Base-by-base conservation (phyloP, 2,797 vertebrate genomes). In the Pachyuromys duprasi region DNA sequence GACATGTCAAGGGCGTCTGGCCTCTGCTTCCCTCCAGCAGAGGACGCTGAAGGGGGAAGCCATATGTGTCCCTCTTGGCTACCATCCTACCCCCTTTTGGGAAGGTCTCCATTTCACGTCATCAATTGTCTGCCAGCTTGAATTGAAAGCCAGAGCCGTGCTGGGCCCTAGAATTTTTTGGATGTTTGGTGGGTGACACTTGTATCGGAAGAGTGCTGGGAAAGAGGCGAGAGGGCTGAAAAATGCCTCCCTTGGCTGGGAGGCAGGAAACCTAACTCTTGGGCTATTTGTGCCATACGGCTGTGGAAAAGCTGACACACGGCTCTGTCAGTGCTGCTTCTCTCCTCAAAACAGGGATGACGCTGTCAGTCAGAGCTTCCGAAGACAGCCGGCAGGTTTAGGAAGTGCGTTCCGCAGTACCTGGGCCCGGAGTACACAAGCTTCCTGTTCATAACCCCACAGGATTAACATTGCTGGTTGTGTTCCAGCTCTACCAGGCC, bases 61-160 rank as follows among this genome's bases (percentile, higher is more conserved):
- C 70, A 31, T 5, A 9, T 9, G 39, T 53, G 36, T 55, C 49
- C 12, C 36, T 93, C 67, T 79, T 86, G 82, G n/a, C 88, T 57
- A 26, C 81, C 57, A 53, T 74, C 69, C 69, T 86, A 26, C 36
- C 45, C 65, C n/a, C 45, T 92, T 94, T 74, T 33, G 84, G 83
- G 65, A 93, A 83, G 69, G 20, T 90, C 88, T 97, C 94, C 74
- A n/a, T 90, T 94, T 94, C 83, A 82, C 1, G 13, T 91, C 1
- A 1, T 60, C 93, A 90, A 60, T 76, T 67, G 20, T 95, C 94
- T 96, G 96, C 92, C 93, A 97, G 72, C 94, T 93, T 90, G 87
- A 88, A 95, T 75, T 86, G 62, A 86, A 97, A 96, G 97, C 90
- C 97, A 97, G 93, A 88, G 88, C 74, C 28, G 24, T 90, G 91